These are phyloP conservation scores for Ypsolopha sequella DNA, from an alignment of 2,888 invertebrate genomes.

Conservation along the genomic window DNA sequence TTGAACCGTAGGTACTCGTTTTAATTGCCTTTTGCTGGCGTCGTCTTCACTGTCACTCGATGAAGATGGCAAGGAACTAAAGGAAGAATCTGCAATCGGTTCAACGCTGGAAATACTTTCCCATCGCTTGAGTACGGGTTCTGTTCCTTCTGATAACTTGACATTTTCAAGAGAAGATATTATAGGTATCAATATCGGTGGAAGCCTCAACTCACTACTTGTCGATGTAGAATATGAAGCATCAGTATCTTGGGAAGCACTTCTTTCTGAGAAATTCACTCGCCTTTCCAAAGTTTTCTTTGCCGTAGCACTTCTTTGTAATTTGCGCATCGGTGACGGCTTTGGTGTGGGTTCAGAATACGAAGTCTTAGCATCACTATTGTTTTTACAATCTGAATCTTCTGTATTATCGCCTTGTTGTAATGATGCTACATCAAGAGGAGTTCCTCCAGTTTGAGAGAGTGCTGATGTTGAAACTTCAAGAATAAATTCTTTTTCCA, in stretches of 20 bases:
- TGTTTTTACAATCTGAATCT: constrained; percentile 39
- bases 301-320: constrained; percentile 59
- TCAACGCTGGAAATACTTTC: constrained; percentile 79
- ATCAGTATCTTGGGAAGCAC: constrained; percentile 74
- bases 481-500: constrained; percentile 39
- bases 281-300: constrained; percentile 58
- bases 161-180: constrained; percentile 74
- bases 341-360: constrained; percentile 22
- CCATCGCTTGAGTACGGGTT: constrained; percentile 62
- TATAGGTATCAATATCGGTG: constrained; percentile 79
- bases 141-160: constrained; percentile 44
- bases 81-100: constrained; percentile 77
- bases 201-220: constrained; percentile 73
- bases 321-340: constrained; percentile 31
- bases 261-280: constrained; percentile 64
- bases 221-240: constrained; percentile 72
- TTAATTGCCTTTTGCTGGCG: constrained; percentile 39
- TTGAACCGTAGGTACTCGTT: constrained; percentile 49
- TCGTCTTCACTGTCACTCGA: constrained; percentile 62
- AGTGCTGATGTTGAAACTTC: constrained; percentile 18
- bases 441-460: constrained; percentile 10
- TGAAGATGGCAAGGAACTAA: constrained; percentile 69
- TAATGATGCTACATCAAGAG: constrained; percentile 39
- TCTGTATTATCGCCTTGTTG: constrained; percentile 34
- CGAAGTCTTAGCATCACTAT: constrained; percentile 29